A percentile compares a stretch with the other conserved stretches of the same genome.
These are phyloP conservation scores for Trissonchulus sp. DNA, from an alignment of 2,888 invertebrate genomes.

Conservation along the genomic window DNA sequence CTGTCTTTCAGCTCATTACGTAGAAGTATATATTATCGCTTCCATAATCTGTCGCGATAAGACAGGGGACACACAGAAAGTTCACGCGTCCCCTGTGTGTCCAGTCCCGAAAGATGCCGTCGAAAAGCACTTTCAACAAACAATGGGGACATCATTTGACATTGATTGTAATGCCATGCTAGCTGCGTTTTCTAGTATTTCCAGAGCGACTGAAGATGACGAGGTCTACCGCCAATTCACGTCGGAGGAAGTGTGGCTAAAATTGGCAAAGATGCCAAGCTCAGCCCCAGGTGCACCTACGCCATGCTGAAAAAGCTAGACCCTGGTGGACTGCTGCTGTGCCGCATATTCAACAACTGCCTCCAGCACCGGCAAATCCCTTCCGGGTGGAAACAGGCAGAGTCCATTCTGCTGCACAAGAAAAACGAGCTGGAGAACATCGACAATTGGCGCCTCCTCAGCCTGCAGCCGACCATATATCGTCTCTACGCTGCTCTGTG, in stretches of 20 bases:
- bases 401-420: background rate
- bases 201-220: background rate
- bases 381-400: background rate
- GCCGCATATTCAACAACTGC: background rate
- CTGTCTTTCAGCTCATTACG: no score
- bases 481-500: background rate
- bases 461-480: background rate
- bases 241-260: background rate
- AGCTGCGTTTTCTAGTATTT: background rate
- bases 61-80: no score
- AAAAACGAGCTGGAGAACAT: background rate
- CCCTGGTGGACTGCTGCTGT: background rate
- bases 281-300: background rate
- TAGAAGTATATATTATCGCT: no score
- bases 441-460: background rate
- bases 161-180: background rate
- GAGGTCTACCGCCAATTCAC: background rate
- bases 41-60: no score
- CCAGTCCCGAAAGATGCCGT: no score
- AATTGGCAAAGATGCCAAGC: background rate
- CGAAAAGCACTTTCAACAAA: no score
- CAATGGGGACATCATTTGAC: background rate
- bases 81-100: no score
- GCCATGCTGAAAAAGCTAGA: background rate
- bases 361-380: background rate